phyloP scores from a whole-genome alignment of 2,888 invertebrate species.

The Temnothorax rugatulus region DNA sequence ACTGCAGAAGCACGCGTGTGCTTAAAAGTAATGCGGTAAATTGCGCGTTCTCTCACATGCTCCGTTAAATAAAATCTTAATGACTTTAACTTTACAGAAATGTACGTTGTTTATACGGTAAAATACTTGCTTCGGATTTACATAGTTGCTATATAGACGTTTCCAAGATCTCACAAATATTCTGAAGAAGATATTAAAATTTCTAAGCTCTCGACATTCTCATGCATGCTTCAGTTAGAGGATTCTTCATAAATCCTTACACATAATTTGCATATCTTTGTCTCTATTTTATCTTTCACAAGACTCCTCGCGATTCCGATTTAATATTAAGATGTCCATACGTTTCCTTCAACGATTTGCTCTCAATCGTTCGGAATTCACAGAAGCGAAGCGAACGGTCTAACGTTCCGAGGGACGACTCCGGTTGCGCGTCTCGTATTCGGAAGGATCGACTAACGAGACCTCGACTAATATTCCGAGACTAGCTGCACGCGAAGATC shows the following conservation, averaged over 20 bases:
- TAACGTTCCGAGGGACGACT: conserved; percentile 20
- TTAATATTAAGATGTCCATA: conserved; percentile 41
- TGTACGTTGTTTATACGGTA: background rate
- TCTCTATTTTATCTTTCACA: background rate
- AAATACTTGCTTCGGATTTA: background rate
- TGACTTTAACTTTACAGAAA: background rate
- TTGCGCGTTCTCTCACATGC: background rate
- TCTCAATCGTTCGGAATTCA: conserved; percentile 28
- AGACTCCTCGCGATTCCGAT: background rate
- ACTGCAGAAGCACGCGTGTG: background rate
- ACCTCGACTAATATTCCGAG: conserved; percentile 35
- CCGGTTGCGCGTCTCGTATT: conserved; percentile 41
- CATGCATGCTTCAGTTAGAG: background rate
- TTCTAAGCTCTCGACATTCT: background rate
- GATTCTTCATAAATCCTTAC: background rate
- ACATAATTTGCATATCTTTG: background rate
- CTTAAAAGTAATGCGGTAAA: background rate
- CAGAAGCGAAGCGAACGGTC: conserved; percentile 19
- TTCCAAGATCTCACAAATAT: background rate
- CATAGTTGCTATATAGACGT: background rate
- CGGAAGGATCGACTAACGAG: conserved; percentile 31
- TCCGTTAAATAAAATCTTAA: conserved; percentile 2
- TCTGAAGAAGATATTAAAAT: background rate
- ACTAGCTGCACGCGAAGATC: conserved; percentile 41
- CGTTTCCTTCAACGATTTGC: background rate